A percentile compares a stretch with the other conserved stretches of the same genome.
These are phyloP conservation scores for Neogale vison DNA, from an alignment of 2,113 vertebrate species.

Conservation along the genomic window DNA sequence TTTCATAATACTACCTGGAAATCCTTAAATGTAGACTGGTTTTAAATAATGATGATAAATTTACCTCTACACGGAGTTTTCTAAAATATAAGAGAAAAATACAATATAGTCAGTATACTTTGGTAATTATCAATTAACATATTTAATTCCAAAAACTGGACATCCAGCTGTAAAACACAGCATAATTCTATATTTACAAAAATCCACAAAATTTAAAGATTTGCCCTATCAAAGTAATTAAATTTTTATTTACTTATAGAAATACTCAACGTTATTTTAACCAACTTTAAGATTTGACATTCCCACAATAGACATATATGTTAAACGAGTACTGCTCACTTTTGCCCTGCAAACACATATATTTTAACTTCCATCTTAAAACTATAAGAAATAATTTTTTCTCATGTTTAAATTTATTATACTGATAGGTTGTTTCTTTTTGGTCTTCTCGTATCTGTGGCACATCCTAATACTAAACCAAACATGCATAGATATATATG, in stretches of 20 bases:
- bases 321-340: background rate
- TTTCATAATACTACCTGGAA: background rate
- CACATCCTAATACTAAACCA: background rate
- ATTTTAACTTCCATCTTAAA: background rate
- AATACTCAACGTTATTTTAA: background rate
- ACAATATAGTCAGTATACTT: background rate
- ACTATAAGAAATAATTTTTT: background rate
- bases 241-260: background rate
- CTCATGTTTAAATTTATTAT: background rate
- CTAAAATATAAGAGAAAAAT: background rate
- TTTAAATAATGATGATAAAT: slow-evolving; percentile 1
- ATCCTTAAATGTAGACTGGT: background rate
- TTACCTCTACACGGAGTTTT: background rate
- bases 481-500: background rate
- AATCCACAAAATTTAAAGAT: background rate
- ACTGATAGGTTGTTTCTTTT: background rate
- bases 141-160: background rate
- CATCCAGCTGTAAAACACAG: background rate
- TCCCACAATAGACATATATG: background rate
- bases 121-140: background rate
- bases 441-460: background rate
- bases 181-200: background rate
- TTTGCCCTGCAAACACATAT: background rate
- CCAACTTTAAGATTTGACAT: background rate
- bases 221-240: background rate